Percentiles rank a stretch among this genome's conserved stretches.
These are phyloP conservation scores for Caenorhabditis wallacei DNA, from an alignment of 2,888 invertebrate genomes.

Conservation along the genomic window DNA sequence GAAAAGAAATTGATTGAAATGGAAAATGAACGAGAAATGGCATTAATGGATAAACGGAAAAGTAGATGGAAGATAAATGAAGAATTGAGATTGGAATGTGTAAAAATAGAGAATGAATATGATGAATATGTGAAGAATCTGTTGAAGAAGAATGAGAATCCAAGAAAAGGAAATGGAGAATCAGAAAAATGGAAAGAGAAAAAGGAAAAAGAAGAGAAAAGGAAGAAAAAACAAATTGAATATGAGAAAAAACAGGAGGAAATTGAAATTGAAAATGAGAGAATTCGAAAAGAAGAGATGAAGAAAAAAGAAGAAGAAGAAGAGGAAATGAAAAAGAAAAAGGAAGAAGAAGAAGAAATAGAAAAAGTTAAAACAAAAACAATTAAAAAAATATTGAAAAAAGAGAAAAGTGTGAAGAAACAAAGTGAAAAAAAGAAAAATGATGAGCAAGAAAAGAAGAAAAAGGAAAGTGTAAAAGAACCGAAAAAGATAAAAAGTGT, in stretches of 20 bases:
- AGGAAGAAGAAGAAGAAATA: not conserved
- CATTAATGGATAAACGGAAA: not conserved
- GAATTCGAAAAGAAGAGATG: not conserved
- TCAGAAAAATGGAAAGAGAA: slow-evolving; percentile 3
- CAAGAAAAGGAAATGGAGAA: slow-evolving; percentile 11
- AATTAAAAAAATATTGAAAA: not conserved
- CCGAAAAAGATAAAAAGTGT: not conserved
- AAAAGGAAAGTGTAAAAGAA: not conserved
- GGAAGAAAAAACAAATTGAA: not conserved
- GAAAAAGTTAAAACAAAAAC: not conserved
- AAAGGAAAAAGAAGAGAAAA: not conserved
- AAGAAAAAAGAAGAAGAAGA: not conserved
- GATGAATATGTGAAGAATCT: not conserved
- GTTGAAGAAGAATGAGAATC: not conserved
- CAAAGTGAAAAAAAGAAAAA: not conserved
- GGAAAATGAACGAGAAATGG: slow-evolving; percentile 1
- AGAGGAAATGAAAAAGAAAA: not conserved
- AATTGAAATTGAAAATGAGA: not conserved
- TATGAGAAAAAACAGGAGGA: not conserved
- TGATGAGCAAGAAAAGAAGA: not conserved
- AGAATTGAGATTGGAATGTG: slow-evolving; percentile 1
- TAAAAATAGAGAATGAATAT: not conserved
- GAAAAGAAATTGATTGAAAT: not conserved
- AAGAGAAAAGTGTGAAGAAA: slow-evolving; percentile 7
- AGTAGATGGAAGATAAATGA: not conserved